Evolutionary conservation across 2,113 vertebrate species (phyloP).

Genomic region (Paedocypris sp.): DNA sequence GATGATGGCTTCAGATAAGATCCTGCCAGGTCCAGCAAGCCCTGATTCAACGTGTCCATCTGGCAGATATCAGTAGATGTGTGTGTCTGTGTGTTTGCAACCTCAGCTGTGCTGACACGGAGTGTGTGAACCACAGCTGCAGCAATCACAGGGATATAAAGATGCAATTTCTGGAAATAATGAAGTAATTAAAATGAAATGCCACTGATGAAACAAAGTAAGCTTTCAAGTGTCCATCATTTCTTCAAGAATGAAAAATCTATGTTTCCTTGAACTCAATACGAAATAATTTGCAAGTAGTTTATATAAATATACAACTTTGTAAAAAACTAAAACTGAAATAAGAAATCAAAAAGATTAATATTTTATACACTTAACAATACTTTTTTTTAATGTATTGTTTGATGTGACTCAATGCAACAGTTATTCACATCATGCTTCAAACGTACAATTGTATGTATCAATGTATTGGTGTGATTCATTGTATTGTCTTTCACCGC

Average conservation of each 20-base stretch:
- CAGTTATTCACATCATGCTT: too few relatives aligned
- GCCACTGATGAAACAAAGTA: conserved; percentile 52
- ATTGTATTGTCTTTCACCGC: too few relatives aligned
- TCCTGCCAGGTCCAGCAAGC: conserved; percentile 14
- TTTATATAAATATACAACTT: background rate
- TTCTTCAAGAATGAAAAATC: conserved; percentile 43
- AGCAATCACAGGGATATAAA: conserved; percentile 51
- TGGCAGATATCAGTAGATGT: conserved; percentile 13
- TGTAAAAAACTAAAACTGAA: background rate
- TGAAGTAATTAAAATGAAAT: conserved; percentile 64
- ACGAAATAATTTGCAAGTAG: too few relatives aligned
- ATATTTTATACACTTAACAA: too few relatives aligned
- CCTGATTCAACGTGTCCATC: conserved; percentile 34
- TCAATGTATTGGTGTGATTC: too few relatives aligned
- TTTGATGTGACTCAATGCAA: too few relatives aligned
- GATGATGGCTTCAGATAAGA: conserved; percentile 18
- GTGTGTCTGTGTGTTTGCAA: conserved; percentile 16
- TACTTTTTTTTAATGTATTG: too few relatives aligned
- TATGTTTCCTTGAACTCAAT: background rate
- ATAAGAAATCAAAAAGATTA: background rate
- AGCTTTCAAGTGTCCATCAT: conserved; percentile 50
- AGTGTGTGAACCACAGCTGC: conserved; percentile 56
- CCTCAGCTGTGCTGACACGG: conserved; percentile 34
- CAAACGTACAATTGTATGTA: too few relatives aligned
- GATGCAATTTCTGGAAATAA: conserved; percentile 57